phyloP scores from a whole-genome alignment of 2,888 invertebrate species.

The Zelleria hepariella region DNA sequence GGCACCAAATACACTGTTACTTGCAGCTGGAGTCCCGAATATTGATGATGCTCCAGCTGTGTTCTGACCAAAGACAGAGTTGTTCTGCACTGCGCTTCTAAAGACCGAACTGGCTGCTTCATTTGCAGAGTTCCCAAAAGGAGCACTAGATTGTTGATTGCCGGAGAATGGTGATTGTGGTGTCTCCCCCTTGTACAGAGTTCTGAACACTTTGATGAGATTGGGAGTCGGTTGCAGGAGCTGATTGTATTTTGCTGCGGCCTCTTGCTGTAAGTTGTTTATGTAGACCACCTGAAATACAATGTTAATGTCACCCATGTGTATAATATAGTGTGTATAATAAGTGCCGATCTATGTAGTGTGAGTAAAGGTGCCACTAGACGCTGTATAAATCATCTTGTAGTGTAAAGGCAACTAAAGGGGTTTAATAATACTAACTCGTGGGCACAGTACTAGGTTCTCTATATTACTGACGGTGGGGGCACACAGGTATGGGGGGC shows the following conservation, averaged over 20 bases:
- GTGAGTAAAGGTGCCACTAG: too few species aligned
- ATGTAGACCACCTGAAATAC: constrained; percentile 40
- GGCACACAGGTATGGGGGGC: too few species aligned
- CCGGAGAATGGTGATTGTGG: constrained; percentile 32
- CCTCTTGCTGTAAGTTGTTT: constrained; percentile 37
- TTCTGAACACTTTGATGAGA: constrained; percentile 33
- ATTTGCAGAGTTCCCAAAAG: constrained; percentile 12
- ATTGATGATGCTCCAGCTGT: constrained; percentile 16
- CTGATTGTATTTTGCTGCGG: constrained; percentile 39
- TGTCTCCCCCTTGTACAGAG: constrained; percentile 40
- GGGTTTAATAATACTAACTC: too few species aligned
- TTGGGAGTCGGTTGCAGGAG: constrained; percentile 30
- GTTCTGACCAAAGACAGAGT: constrained; percentile 21
- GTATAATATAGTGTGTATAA: too few species aligned
- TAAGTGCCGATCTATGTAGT: too few species aligned
- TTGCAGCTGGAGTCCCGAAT: constrained; percentile 16
- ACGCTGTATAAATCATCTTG: too few species aligned
- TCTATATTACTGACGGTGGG: too few species aligned
- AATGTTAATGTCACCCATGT: too few species aligned
- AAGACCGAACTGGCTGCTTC: constrained; percentile 41
- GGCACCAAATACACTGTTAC: constrained; percentile 12
- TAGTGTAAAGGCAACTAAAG: too few species aligned
- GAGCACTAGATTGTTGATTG: constrained; percentile 14
- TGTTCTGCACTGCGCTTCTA: constrained; percentile 35
- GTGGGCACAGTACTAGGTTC: too few species aligned